phyloP scores from a whole-genome alignment of 2,797 vertebrate species.

The Australoheros facetus region DNA sequence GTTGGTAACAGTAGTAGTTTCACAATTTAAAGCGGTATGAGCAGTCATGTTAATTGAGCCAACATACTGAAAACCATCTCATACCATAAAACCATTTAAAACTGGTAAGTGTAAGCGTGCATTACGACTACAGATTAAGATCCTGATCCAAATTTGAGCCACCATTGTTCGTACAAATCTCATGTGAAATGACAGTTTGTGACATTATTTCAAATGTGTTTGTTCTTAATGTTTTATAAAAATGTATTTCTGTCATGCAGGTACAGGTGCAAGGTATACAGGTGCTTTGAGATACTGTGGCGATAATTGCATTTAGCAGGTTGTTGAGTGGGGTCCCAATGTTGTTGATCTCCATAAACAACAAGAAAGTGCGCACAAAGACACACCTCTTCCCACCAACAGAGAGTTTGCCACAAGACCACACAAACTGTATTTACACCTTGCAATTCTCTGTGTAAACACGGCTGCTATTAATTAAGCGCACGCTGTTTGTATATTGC shows the following conservation, averaged over 20 bases:
- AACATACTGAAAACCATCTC: neutral
- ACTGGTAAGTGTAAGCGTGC: neutral
- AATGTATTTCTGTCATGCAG: neutral
- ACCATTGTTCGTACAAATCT: neutral
- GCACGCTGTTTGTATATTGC: slow-evolving; percentile 48
- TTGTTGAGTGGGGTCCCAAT: slow-evolving; percentile 38
- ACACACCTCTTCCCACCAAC: slow-evolving; percentile 52
- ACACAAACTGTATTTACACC: slow-evolving; percentile 83
- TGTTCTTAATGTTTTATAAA: neutral
- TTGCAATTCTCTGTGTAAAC: slow-evolving; percentile 74
- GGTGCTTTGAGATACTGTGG: neutral
- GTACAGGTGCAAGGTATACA: neutral
- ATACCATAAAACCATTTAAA: neutral
- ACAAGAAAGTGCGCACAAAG: slow-evolving; percentile 40
- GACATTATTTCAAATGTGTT: neutral
- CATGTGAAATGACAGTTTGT: neutral
- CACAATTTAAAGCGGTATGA: too few relatives aligned
- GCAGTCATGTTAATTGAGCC: neutral
- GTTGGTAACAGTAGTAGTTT: neutral
- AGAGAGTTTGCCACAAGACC: slow-evolving; percentile 61
- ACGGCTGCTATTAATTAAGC: slow-evolving; percentile 72
- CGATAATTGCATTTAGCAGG: slow-evolving; percentile 29
- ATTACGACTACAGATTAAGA: neutral
- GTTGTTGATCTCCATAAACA: slow-evolving; percentile 69
- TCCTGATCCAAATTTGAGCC: neutral